Evolutionary conservation across 2,797 vertebrate genomes (phyloP), one percentile per base, ranked within the genome.

Genomic region (Lates japonicus): DNA sequence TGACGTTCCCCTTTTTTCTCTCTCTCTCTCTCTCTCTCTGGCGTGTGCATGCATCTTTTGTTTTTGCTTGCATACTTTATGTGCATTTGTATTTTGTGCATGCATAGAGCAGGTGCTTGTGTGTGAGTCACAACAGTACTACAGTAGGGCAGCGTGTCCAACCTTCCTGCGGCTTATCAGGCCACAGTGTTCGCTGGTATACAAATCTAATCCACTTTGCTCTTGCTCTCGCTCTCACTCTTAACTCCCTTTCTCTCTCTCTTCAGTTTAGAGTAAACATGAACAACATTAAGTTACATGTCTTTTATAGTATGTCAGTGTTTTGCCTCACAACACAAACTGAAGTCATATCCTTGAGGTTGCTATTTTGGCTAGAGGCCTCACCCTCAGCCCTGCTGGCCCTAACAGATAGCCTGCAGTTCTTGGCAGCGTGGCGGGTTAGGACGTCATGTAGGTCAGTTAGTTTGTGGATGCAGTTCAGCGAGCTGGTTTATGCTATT

Each of bases 131-230:
- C 62, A 82, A 68, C 78, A 69, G 54, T 72, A 67, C 81, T 83
- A 83, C 86, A 81, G 80, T 68, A 83, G 85, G 68, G 65, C 78
- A 73, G 72, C 75, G 17, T 83, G 82, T 87, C 73, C 85, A 90
- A 69, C 79, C 79, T 82, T 75, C 63, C 74, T 82, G 86, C 82
- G 86, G 89, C 80, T 93, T 88, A 89, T 83, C 83, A 11, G 89
- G 74, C 79, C 69, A 67, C 78, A 64, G 76, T 35, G 78, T 86
- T 80, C 71, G 19, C 85, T 70, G 80, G 83, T 82, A 72, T 89
- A 80, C 80, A 87, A 25, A 85, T 87, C 82, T 94, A 93, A 94
- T 93, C 88, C 85, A 92, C 83, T 93, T 90, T 90, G 83, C 78
- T 33, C 71, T 66, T 31, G 17, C 66, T 76, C 35, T 58, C 59